Evolutionary conservation across 1,140 invertebrate species (phyloP).

Genomic region (Megathymus violae): DNA sequence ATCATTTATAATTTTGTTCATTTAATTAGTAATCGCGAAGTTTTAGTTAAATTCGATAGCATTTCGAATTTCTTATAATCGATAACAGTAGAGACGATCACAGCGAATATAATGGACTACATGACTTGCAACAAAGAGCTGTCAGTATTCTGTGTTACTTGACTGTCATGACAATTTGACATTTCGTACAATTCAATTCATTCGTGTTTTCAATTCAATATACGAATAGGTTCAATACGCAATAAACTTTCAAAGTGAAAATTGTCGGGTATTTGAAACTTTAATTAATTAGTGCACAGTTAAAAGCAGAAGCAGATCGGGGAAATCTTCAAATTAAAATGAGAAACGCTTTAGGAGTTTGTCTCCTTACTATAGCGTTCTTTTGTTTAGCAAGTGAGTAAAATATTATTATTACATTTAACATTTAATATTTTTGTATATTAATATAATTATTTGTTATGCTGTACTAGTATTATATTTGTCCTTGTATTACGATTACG

Average conservation of each 20-base stretch:
- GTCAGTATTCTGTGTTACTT: too few relatives aligned
- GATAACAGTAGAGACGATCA: too few relatives aligned
- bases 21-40: too few relatives aligned
- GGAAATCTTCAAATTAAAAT: slow-evolving; percentile 53
- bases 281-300: slow-evolving; percentile 44
- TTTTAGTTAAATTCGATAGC: too few relatives aligned
- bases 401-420: slow-evolving; percentile 36
- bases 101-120: too few relatives aligned
- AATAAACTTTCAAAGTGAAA: slow-evolving; percentile 77
- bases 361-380: slow-evolving; percentile 59
- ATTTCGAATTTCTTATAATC: too few relatives aligned
- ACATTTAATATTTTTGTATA: slow-evolving; percentile 25
- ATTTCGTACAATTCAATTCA: too few relatives aligned
- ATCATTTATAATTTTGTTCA: too few relatives aligned
- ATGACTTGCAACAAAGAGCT: too few relatives aligned
- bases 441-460: slow-evolving; percentile 3
- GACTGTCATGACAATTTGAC: too few relatives aligned
- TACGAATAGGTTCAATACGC: slow-evolving; percentile 59
- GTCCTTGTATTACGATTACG: too few relatives aligned
- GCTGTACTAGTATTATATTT: background rate
- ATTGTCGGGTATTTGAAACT: slow-evolving; percentile 59
- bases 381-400: slow-evolving; percentile 70
- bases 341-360: slow-evolving; percentile 72
- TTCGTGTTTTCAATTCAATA: too few relatives aligned
- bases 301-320: slow-evolving; percentile 42